Base-by-base conservation (phyloP, 2,888 invertebrate genomes). In the Biston stratarius region DNA sequence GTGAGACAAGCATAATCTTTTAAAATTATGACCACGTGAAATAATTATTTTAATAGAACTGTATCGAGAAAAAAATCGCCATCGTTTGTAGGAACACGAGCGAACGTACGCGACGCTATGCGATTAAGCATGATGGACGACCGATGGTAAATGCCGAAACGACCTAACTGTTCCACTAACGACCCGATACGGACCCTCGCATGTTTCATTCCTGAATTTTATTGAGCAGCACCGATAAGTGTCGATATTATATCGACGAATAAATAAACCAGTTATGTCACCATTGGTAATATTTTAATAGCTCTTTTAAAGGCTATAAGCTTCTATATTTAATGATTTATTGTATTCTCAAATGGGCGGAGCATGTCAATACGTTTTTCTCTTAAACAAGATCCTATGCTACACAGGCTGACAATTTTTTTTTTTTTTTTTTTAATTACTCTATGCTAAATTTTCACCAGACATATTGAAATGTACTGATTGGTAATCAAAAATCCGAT, bases 121-220 rank as follows among this genome's bases (percentile, higher is more conserved):
- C 89, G 90, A 91, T 90, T 89, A 89, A 86, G 88, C 82, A 88
- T 90, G 91, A 92, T 89, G 87, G 83, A 91, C 87, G 89, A 86
- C 77, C 86, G 78, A 78, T 83, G 84, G 84, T 84, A 86, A 86
- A 85, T 82, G 83, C 79, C 81, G 79, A 83, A 84, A 86, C 85
- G 87, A 84, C 80, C 82, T 80, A 85, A 84, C 85, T 82, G 85
- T 83, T 84, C 83, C 86, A 84, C 86, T 90, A 90, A 89, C 89
- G 89, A 89, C 81, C 80, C 77, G 82, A 83, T 83, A 84, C 79
- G 82, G 62, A 76, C 77, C 77, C 76, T 78, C 81, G 73, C 79
- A 83, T 86, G 83, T 86, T 84, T 85, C 85, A 86, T 84, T 81
- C 79, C 75, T 74, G 76, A 80, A 81, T 86, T 86, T 87, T 84